These are phyloP conservation scores for Lithophane ornitopus DNA, from an alignment of 2,888 invertebrate genomes.

Conservation along the genomic window DNA sequence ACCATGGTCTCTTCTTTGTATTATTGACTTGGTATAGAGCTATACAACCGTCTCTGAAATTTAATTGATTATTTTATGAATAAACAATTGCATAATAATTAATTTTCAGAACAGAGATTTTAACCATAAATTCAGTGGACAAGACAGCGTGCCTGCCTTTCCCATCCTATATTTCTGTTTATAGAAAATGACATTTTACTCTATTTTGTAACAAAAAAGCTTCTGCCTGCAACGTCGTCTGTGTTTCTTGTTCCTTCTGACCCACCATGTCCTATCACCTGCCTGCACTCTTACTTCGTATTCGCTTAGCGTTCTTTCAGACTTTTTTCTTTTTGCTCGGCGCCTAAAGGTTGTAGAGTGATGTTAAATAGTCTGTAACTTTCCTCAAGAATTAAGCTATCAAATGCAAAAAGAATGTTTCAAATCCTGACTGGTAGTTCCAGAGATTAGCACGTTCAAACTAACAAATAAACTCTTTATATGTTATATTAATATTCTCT, in stretches of 20 bases:
- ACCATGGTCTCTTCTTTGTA: conserved; percentile 70
- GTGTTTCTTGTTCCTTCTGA: background rate
- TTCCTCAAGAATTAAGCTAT: too few relatives aligned
- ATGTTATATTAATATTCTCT: too few relatives aligned
- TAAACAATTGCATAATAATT: background rate
- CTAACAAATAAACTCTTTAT: too few relatives aligned
- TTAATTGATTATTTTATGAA: background rate
- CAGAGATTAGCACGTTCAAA: too few relatives aligned
- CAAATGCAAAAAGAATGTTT: too few relatives aligned
- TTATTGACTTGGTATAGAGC: conserved; percentile 74
- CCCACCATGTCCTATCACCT: background rate
- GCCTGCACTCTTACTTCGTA: too few relatives aligned
- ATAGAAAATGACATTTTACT: background rate
- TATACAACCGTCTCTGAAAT: conserved; percentile 84
- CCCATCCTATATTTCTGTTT: background rate
- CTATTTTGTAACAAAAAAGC: background rate
- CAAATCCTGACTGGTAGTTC: too few relatives aligned
- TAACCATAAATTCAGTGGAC: background rate
- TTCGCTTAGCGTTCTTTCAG: too few relatives aligned
- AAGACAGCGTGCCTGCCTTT: background rate
- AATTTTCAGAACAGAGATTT: background rate
- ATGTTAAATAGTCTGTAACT: too few relatives aligned
- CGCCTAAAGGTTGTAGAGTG: too few relatives aligned
- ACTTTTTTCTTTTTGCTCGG: too few relatives aligned
- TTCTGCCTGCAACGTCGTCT: background rate